phyloP scores from a whole-genome alignment of 1,140 invertebrate species.

The Drosophila elegans region DNA sequence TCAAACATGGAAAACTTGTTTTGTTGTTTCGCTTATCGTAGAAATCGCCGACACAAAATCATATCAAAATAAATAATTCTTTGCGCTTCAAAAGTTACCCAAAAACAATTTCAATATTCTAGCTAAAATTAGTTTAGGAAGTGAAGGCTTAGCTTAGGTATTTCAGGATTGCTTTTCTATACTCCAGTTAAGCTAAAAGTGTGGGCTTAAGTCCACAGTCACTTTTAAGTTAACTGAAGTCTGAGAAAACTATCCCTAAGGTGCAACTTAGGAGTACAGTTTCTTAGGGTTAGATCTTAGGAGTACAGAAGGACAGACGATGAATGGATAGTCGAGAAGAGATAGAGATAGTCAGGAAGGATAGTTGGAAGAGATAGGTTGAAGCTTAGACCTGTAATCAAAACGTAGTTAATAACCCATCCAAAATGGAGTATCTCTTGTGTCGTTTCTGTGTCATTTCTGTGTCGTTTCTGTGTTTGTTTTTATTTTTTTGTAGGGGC shows the following conservation, averaged over 20 bases:
- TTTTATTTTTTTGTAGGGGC: conserved; percentile 27
- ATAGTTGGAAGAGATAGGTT: conserved; percentile 66
- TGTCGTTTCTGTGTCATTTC: conserved; percentile 2
- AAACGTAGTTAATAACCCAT: conserved; percentile 68
- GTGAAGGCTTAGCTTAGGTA: conserved; percentile 54
- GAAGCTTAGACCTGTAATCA: conserved; percentile 79
- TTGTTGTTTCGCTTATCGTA: conserved; percentile 65
- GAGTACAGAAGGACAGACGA: conserved; percentile 59
- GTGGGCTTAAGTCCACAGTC: not conserved
- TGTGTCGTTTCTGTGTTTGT: conserved; percentile 12
- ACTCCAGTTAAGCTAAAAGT: conserved; percentile 15
- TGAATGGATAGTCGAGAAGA: conserved; percentile 56
- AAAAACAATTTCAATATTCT: conserved; percentile 82
- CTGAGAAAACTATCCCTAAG: not conserved
- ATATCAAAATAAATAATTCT: conserved; percentile 43
- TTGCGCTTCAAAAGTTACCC: conserved; percentile 41
- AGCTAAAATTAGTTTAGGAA: conserved; percentile 70
- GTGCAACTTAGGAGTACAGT: conserved; percentile 54
- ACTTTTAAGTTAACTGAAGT: not conserved
- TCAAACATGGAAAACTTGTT: conserved; percentile 74
- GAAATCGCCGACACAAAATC: conserved; percentile 40
- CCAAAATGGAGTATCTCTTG: conserved; percentile 16
- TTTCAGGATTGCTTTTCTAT: not conserved
- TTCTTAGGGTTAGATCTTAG: conserved; percentile 54
- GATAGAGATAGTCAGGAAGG: conserved; percentile 50